Percentiles rank a stretch among this genome's conserved stretches.
Evolutionary conservation across 1,140 invertebrate species (phyloP).

Genomic region (Drosophila suzukii): DNA sequence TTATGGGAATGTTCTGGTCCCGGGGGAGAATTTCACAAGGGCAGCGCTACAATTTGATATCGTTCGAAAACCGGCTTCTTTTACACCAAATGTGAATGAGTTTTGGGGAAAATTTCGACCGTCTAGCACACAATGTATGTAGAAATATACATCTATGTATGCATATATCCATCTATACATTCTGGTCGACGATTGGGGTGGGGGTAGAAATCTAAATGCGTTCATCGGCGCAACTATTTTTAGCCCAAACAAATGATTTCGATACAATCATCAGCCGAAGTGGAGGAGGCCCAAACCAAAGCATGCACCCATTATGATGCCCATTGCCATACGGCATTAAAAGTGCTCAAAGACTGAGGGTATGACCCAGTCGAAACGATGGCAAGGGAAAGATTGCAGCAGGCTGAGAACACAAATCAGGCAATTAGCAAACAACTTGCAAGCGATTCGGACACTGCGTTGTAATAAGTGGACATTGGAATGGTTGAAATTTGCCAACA

Average conservation of each 20-base stretch:
- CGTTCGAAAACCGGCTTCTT: constrained; percentile 46
- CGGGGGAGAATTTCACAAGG: constrained; percentile 62
- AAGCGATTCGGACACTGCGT: constrained; percentile 68
- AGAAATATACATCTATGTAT: constrained; percentile 29
- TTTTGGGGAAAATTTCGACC: constrained; percentile 34
- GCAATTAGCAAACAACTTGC: constrained; percentile 77
- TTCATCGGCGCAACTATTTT: constrained; percentile 75
- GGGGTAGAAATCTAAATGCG: constrained; percentile 70
- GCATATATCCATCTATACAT: constrained; percentile 39
- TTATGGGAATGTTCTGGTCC: constrained; percentile 30
- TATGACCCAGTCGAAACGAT: not conserved
- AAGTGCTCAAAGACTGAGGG: constrained; percentile 4
- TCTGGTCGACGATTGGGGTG: constrained; percentile 28
- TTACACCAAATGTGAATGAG: constrained; percentile 71
- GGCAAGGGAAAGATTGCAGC: not conserved
- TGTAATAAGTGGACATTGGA: constrained; percentile 78
- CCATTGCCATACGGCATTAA: constrained; percentile 42
- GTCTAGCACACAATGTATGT: constrained; percentile 10
- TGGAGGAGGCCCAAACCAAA: constrained; percentile 18
- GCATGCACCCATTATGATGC: constrained; percentile 59
- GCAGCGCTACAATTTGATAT: not conserved
- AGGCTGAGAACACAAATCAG: constrained; percentile 58
- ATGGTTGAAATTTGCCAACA: constrained; percentile 69
- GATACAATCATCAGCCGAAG: constrained; percentile 60
- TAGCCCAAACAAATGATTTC: constrained; percentile 78